Conservation (phyloP, 2,888 invertebrate species). For the Phytoseiulus persimilis region DNA sequence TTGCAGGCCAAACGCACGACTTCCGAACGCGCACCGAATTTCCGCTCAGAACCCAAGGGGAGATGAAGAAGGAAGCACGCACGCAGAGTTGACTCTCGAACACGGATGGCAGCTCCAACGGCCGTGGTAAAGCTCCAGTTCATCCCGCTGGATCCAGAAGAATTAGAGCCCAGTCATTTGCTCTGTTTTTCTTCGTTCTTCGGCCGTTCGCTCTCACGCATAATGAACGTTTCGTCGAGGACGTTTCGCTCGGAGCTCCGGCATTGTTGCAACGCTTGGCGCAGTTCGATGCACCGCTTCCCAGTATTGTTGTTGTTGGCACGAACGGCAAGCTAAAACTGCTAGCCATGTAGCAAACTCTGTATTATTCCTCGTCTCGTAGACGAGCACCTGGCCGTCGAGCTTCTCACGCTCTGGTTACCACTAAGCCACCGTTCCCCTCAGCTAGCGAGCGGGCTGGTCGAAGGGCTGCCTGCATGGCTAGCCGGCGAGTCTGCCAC, state of each 20-base stretch:
- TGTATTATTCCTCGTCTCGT: background rate
- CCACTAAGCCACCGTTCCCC: background rate
- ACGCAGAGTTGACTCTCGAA: background rate
- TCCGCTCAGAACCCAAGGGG: background rate
- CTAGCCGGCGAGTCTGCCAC: background rate
- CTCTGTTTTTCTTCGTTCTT: too few relatives aligned
- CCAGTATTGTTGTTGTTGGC: background rate
- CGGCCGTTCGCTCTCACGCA: too few relatives aligned
- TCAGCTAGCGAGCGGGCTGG: background rate
- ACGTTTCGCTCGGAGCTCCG: too few relatives aligned
- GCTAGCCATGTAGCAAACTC: background rate
- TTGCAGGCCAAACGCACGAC: background rate
- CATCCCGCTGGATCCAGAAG: too few relatives aligned
- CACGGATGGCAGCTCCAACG: background rate
- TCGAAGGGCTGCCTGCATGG: background rate
- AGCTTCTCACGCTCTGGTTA: constrained; percentile 5
- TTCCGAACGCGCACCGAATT: background rate
- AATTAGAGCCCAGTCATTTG: too few relatives aligned
- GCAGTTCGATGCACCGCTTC: background rate
- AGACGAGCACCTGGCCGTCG: background rate
- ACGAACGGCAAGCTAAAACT: background rate
- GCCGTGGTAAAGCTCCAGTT: too few relatives aligned
- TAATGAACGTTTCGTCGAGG: too few relatives aligned
- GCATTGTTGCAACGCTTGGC: too few relatives aligned
- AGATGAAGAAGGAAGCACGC: background rate